Evolutionary conservation across 2,797 vertebrate genomes (phyloP).

Genomic region (Urosaurus nigricauda): DNA sequence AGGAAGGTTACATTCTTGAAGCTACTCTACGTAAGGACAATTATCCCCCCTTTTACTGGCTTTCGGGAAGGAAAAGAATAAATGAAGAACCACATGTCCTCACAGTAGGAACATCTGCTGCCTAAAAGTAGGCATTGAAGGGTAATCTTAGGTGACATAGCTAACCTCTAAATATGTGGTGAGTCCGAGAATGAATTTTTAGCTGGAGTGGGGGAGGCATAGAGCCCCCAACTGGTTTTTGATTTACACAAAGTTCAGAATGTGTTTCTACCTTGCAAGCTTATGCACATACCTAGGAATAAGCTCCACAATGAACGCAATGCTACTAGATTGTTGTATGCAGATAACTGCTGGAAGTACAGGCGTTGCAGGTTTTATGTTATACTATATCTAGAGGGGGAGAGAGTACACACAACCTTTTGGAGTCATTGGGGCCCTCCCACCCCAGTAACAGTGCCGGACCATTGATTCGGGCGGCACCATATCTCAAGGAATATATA

Average conservation of each 20-base stretch:
- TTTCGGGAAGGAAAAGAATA: slow-evolving; percentile 32
- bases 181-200: neutral
- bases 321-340: neutral
- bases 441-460: too few species aligned
- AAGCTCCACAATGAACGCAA: neutral
- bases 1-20: slow-evolving; percentile 26
- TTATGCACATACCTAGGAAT: neutral
- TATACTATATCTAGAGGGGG: too few species aligned
- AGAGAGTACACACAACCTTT: neutral
- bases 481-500: too few species aligned
- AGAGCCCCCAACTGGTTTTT: neutral
- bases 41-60: slow-evolving; percentile 19
- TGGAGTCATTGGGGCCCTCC: too few species aligned
- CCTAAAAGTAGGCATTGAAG: slow-evolving; percentile 36
- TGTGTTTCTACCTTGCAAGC: neutral
- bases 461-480: too few species aligned
- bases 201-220: neutral
- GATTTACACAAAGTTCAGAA: neutral
- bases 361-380: neutral
- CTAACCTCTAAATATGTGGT: slow-evolving; percentile 50
- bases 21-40: slow-evolving; percentile 29
- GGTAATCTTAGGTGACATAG: slow-evolving; percentile 36
- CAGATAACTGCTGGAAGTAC: neutral
- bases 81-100: slow-evolving; percentile 44
- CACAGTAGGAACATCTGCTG: slow-evolving; percentile 51